These are phyloP conservation scores for Struthio camelus DNA, from an alignment of 2,113 vertebrate species.

Conservation along the genomic window DNA sequence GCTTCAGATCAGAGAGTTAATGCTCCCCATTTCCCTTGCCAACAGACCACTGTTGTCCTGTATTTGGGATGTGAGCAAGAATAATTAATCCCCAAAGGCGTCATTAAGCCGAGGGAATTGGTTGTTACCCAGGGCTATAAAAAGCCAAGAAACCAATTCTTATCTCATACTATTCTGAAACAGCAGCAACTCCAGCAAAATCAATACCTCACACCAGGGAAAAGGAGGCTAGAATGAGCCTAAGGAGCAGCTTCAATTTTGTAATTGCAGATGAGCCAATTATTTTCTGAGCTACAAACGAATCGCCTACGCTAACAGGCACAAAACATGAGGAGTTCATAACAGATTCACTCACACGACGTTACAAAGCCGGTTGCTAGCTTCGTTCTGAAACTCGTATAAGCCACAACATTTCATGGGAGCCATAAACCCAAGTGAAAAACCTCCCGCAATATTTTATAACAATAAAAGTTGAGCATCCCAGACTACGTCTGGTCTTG, in stretches of 20 bases:
- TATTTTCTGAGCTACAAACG: not conserved
- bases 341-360: accelerated
- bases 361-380: accelerated
- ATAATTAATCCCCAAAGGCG: not conserved
- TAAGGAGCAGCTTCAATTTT: not conserved
- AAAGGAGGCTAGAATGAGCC: not conserved
- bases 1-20: accelerated
- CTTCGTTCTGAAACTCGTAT: not conserved
- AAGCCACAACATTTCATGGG: accelerated
- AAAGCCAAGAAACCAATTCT: not conserved
- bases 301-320: accelerated
- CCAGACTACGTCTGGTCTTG: accelerated
- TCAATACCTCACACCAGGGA: accelerated
- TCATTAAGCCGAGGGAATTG: not conserved
- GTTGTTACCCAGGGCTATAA: not conserved
- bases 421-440: not conserved
- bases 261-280: not conserved
- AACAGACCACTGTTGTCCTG: accelerated
- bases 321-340: accelerated
- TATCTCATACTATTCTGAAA: accelerated
- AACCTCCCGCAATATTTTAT: not conserved
- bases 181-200: not conserved
- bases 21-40: accelerated
- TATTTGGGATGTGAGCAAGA: accelerated
- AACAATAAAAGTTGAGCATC: accelerated